Conservation (phyloP, 2,888 invertebrate genomes). For the Acrobasis consociella region DNA sequence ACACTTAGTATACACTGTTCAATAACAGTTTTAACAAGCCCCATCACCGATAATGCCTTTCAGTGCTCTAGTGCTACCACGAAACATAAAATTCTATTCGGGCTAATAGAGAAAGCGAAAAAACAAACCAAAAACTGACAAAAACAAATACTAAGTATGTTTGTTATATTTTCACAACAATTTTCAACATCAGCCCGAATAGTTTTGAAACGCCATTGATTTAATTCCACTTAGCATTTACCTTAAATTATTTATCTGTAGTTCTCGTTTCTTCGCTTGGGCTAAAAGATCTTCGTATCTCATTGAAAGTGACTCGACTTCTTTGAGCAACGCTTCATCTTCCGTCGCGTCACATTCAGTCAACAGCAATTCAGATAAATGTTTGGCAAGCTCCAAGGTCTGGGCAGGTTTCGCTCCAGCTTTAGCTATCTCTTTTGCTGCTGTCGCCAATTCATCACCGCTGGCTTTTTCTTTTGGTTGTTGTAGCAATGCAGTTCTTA, state of each 20-base stretch:
- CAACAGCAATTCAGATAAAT: constrained; percentile 88
- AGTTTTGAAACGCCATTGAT: constrained; percentile 22
- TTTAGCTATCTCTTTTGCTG: constrained; percentile 89
- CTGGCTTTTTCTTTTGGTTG: constrained; percentile 75
- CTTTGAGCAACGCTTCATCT: constrained; percentile 85
- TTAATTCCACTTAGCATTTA: constrained; percentile 56
- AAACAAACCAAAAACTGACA: constrained; percentile 14
- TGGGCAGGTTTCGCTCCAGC: constrained; percentile 90
- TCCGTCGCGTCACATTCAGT: constrained; percentile 88
- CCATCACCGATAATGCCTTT: constrained; percentile 63
- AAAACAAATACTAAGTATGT: neutral
- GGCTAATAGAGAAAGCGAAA: constrained; percentile 25
- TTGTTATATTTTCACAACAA: neutral
- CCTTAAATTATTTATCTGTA: constrained; percentile 90
- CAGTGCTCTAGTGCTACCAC: constrained; percentile 67
- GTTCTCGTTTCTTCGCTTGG: constrained; percentile 88
- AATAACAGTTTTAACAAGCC: constrained; percentile 48
- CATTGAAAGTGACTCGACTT: constrained; percentile 85
- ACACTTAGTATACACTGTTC: constrained; percentile 29
- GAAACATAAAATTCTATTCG: constrained; percentile 48
- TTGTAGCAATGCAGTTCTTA: constrained; percentile 81
- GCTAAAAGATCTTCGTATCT: constrained; percentile 87
- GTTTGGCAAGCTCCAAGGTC: constrained; percentile 90
- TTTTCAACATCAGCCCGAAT: constrained; percentile 25
- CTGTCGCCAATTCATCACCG: constrained; percentile 82